phyloP scores from a whole-genome alignment of 2,888 invertebrate species.

The Parnassius orleans region DNA sequence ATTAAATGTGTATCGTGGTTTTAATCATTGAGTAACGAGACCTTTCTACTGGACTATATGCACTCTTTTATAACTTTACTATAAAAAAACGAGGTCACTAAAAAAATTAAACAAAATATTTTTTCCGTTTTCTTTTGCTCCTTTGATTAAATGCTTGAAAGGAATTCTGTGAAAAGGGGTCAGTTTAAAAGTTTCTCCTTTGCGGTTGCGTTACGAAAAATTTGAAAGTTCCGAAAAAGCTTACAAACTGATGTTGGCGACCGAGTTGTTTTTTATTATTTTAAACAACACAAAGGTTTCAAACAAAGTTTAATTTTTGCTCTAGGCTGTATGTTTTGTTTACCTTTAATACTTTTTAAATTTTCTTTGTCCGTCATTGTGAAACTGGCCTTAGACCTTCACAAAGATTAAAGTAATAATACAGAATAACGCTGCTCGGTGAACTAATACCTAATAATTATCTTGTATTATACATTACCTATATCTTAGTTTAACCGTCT shows the following conservation, averaged over 20 bases:
- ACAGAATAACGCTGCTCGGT: no score
- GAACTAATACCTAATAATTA: no score
- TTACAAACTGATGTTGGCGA: neutral
- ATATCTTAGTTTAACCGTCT: no score
- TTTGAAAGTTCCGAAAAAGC: neutral
- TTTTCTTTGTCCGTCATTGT: no score
- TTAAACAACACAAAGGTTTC: no score
- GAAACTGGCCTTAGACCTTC: no score
- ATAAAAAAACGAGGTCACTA: neutral
- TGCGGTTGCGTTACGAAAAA: neutral
- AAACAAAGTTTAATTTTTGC: no score
- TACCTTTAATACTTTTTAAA: no score
- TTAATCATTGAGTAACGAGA: neutral
- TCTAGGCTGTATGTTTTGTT: no score
- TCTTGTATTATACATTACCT: no score
- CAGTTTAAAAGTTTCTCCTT: constrained; percentile 16
- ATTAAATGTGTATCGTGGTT: neutral
- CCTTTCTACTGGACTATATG: neutral
- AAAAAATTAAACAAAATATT: neutral
- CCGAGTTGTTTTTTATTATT: neutral
- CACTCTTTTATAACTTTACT: neutral
- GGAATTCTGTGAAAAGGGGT: constrained; percentile 2
- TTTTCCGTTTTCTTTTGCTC: constrained; percentile 7
- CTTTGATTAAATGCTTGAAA: constrained; percentile 8
- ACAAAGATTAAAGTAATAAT: no score